These are phyloP conservation scores for Sesia apiformis DNA, from an alignment of 2,888 invertebrate species.

Conservation along the genomic window DNA sequence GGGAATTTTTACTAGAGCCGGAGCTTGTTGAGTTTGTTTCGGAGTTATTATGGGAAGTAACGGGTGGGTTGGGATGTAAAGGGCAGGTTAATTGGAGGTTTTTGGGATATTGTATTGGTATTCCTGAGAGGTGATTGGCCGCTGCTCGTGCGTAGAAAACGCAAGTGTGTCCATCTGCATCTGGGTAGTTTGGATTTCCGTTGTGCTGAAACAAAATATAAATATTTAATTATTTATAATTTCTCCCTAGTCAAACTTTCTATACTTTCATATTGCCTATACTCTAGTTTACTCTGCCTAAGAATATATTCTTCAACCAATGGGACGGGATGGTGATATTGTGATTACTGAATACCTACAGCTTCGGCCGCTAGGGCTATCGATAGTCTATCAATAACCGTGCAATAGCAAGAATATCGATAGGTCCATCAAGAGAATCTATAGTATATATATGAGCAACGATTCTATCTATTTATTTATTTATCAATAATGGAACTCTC, in stretches of 20 bases:
- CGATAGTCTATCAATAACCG: no score
- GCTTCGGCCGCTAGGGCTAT: no score
- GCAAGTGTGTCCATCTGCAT: constrained; percentile 73
- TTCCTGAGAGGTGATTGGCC: constrained; percentile 63
- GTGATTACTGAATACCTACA: no score
- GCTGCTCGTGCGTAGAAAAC: constrained; percentile 70
- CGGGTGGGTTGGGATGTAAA: constrained; percentile 46
- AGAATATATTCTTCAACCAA: no score
- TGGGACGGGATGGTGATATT: no score
- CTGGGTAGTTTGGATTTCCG: constrained; percentile 92
- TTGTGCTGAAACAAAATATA: constrained; percentile 81
- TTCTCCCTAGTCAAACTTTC: not conserved
- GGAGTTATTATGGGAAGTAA: constrained; percentile 16
- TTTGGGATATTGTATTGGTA: constrained; percentile 51
- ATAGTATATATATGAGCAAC: no score
- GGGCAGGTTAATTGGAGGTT: constrained; percentile 55
- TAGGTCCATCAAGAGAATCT: no score
- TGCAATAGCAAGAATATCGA: no score
- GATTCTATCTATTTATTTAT: no score
- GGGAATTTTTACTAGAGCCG: constrained; percentile 35
- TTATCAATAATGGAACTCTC: no score
- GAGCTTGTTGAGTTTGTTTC: constrained; percentile 43
- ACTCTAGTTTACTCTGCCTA: no score
- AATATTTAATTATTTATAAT: not conserved
- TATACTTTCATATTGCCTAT: no score